phyloP scores from a whole-genome alignment of 1,140 invertebrate species.

The Panulirus ornatus region DNA sequence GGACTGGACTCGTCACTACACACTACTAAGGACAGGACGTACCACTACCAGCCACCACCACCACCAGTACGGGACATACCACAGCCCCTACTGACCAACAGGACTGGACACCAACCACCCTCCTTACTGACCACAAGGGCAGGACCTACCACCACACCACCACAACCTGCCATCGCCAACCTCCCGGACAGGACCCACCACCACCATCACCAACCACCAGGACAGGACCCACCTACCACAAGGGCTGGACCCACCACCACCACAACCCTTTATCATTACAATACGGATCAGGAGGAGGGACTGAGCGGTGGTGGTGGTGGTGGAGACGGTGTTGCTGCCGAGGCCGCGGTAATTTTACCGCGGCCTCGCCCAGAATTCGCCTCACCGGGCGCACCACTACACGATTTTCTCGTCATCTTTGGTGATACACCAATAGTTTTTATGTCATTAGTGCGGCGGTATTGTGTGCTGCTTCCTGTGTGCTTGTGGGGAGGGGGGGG shows the following conservation, averaged over 20 bases:
- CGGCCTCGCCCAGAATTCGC: neutral
- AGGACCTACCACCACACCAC: too few relatives aligned
- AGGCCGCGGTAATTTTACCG: neutral
- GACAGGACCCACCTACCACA: neutral
- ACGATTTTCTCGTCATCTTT: conserved; percentile 38
- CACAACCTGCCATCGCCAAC: too few relatives aligned
- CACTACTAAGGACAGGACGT: too few relatives aligned
- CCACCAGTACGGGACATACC: too few relatives aligned
- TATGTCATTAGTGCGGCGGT: conserved; percentile 30
- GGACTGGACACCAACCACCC: too few relatives aligned
- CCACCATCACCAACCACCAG: neutral
- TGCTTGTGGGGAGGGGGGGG: neutral
- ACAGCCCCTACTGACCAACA: too few relatives aligned
- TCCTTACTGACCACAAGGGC: too few relatives aligned
- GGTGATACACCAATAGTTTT: conserved; percentile 30
- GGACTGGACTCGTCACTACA: too few relatives aligned
- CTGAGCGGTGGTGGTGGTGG: neutral
- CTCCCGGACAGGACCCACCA: too few relatives aligned
- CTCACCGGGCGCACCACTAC: neutral
- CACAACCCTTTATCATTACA: neutral
- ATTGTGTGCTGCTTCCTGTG: conserved; percentile 35
- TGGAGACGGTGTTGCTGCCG: neutral
- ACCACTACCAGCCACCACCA: too few relatives aligned
- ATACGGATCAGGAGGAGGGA: too few relatives aligned
- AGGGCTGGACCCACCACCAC: neutral